Conservation (phyloP, 2,888 invertebrate species). For the Sarcophaga caerulescens region DNA sequence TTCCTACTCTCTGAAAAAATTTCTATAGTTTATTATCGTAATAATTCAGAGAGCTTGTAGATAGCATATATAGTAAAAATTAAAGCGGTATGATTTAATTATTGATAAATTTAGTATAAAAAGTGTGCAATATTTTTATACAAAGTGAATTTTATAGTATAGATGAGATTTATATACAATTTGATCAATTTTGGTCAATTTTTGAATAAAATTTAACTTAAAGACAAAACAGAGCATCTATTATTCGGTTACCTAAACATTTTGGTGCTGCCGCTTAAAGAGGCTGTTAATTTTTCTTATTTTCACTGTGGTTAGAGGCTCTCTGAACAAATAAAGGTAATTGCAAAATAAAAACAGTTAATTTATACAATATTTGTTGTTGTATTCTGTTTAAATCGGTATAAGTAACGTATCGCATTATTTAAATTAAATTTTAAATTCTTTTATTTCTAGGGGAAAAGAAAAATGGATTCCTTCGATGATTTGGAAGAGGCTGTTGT, state of each 20-base stretch:
- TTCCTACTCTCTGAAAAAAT: too few species aligned
- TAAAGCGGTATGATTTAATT: constrained; percentile 4
- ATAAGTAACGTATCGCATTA: constrained; percentile 22
- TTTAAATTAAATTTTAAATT: constrained; percentile 33
- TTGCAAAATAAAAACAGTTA: not conserved
- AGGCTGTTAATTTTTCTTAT: constrained; percentile 1
- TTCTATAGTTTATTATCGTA: not conserved
- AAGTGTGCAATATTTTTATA: too few species aligned
- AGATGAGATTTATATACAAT: not conserved
- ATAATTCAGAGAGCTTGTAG: not conserved
- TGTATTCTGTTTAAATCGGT: not conserved
- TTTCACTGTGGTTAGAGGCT: not conserved
- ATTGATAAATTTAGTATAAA: not conserved
- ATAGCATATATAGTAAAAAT: not conserved
- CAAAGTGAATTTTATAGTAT: too few species aligned
- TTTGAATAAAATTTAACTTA: constrained; percentile 7
- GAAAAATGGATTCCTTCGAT: constrained; percentile 50
- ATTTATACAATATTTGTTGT: not conserved
- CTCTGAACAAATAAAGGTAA: constrained; percentile 14
- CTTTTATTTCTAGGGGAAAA: not conserved
- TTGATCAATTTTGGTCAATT: constrained; percentile 11
- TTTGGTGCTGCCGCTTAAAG: not conserved
- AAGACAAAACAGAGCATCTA: constrained; percentile 22
- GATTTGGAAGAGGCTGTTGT: constrained; percentile 56
- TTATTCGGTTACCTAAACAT: constrained; percentile 26